These are phyloP conservation scores for Notarius quadriscutis DNA, from an alignment of 2,113 vertebrate species.

Conservation along the genomic window DNA sequence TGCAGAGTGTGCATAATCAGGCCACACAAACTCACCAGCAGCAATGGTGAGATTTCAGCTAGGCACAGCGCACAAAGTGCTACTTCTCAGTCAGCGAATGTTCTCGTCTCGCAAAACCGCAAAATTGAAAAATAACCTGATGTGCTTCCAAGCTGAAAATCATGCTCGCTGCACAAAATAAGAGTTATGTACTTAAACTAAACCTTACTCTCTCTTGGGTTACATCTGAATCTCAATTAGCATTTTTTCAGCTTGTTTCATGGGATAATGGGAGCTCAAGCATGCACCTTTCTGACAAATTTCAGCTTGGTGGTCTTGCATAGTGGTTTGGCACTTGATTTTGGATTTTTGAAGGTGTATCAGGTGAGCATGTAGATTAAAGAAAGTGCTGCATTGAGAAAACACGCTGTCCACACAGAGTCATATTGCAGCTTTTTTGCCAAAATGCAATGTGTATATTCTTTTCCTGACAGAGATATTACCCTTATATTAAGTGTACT, in stretches of 20 bases:
- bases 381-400: background rate
- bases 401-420: background rate
- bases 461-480: background rate
- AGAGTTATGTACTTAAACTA: constrained; percentile 54
- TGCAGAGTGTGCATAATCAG: constrained; percentile 31
- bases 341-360: constrained; percentile 20
- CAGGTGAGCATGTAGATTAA: constrained; percentile 4
- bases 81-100: constrained; percentile 35
- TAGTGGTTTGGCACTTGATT: constrained; percentile 19
- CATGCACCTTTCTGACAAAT: constrained; percentile 21
- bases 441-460: background rate
- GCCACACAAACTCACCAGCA: constrained; percentile 35
- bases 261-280: constrained; percentile 48
- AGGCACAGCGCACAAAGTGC: constrained; percentile 21
- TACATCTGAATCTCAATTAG: constrained; percentile 57
- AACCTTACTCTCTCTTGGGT: constrained; percentile 49
- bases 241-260: constrained; percentile 38
- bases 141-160: constrained; percentile 58
- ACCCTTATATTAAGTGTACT: background rate
- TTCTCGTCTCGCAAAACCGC: constrained; percentile 66
- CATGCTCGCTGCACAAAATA: constrained; percentile 57
- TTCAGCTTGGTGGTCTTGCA: constrained; percentile 6
- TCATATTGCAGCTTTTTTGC: background rate
- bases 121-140: constrained; percentile 68
- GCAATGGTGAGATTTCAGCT: constrained; percentile 28